These are phyloP conservation scores for Dysmachus trigonus DNA, from an alignment of 2,888 invertebrate genomes.

Conservation along the genomic window DNA sequence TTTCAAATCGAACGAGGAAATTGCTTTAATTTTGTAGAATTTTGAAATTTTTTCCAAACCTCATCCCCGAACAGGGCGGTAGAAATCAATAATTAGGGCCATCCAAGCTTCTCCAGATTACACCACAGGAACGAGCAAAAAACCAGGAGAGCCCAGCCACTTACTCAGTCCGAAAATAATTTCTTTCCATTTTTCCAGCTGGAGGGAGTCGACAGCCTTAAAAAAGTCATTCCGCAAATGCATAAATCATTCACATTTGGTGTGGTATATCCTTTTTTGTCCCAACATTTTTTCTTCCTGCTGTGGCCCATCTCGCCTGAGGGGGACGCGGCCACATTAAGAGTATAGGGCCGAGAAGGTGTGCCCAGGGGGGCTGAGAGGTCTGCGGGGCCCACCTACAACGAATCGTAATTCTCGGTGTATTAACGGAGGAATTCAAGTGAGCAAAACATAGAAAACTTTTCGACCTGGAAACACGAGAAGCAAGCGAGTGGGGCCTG, in stretches of 20 bases:
- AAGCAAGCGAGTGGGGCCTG: not conserved
- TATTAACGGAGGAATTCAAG: conserved; percentile 32
- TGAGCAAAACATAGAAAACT: conserved; percentile 24
- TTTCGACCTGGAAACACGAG: not conserved
- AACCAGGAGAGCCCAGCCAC: too few species aligned
- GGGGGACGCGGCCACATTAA: not conserved
- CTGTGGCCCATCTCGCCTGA: not conserved
- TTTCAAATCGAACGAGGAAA: not conserved
- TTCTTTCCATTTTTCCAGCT: not conserved
- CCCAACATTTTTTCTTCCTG: not conserved
- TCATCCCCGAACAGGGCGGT: not conserved
- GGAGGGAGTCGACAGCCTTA: conserved; percentile 1
- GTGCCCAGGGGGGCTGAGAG: not conserved
- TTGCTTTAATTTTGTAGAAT: not conserved
- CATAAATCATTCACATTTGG: conserved; percentile 45
- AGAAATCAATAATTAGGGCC: not conserved
- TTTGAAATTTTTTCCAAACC: not conserved
- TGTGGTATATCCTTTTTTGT: conserved; percentile 37
- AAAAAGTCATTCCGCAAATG: conserved; percentile 36
- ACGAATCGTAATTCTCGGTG: conserved; percentile 30
- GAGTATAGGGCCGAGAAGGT: not conserved
- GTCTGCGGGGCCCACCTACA: not conserved
- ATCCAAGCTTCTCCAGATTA: not conserved
- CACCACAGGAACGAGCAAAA: not conserved
- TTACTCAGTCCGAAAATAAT: conserved; percentile 6